Base-by-base conservation (phyloP, 2,113 vertebrate genomes). In the Etia nguti region DNA sequence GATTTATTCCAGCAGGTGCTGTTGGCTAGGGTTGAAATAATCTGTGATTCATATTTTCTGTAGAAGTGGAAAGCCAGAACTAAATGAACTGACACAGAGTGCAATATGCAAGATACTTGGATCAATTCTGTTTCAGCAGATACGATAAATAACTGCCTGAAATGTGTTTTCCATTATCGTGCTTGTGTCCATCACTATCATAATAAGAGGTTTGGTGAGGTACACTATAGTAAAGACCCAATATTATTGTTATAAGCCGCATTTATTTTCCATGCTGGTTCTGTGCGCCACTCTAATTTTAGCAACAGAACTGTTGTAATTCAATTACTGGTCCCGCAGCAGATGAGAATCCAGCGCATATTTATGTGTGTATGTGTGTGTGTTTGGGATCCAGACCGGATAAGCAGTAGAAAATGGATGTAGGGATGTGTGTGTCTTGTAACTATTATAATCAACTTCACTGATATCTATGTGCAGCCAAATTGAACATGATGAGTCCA, bases 231-330 rank as follows among this genome's bases (percentile, higher is more conserved):
- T 80, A 65, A 88, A 81, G 90, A 54, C 26, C n/a, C 73, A 86
- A 85, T 88, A 79, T 90, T 83, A 84, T 82, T 70, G 88, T 93
- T 89, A 86, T 81, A 86, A 90, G 81, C 79, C 75, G 36, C 80
- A 82, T 70, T 86, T 82, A 88, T 92, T 93, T 93, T 86, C 81
- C 79, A 83, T 79, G 77, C 86, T 6, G 48, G 81, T 85, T 86
- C 82, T 24, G 80, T 50, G 70, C 16, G 81, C 31, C 77, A 80
- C 84, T 93, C 85, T 88, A 87, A 93, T 95, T 94, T 94, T 88
- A 90, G 81, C 81, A 91, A 90, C 85, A 80, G 48, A 85, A 91
- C 89, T 85, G 22, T 73, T 87, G 80, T 92, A 92, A 95, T 95
- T 92, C 79, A 92, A 94, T 95, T 92, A 91, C 82, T 79, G 79